Percentiles rank a stretch among this genome's conserved stretches.
phyloP scores from a whole-genome alignment of 1,140 invertebrate species.

The Heliconius hewitsoni region DNA sequence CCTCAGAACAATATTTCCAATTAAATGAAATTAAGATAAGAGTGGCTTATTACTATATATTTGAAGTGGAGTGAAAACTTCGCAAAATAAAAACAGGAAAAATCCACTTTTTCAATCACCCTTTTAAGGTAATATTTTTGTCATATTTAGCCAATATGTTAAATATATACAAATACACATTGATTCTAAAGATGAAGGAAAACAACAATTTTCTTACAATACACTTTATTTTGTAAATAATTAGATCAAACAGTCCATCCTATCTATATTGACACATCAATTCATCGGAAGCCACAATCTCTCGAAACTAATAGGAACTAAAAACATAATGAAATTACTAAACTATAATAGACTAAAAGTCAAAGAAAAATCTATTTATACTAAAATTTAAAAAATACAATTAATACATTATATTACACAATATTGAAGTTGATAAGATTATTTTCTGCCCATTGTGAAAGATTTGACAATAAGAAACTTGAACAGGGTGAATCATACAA shows the following conservation, averaged over 20 bases:
- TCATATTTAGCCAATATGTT: neutral
- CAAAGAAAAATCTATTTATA: neutral
- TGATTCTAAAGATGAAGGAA: conserved; percentile 8
- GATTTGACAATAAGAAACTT: neutral
- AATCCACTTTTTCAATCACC: too few relatives aligned
- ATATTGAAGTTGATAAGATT: neutral
- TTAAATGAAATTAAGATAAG: too few relatives aligned
- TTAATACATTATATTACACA: neutral
- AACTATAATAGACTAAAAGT: neutral
- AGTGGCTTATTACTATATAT: too few relatives aligned
- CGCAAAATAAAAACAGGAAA: too few relatives aligned
- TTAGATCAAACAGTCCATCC: conserved; percentile 46
- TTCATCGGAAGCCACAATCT: conserved; percentile 50
- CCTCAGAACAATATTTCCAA: too few relatives aligned
- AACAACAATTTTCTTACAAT: conserved; percentile 44
- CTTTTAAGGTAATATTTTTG: too few relatives aligned
- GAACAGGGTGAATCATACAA: neutral
- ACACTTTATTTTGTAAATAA: conserved; percentile 49
- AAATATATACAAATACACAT: too few relatives aligned
- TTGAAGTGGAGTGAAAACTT: too few relatives aligned
- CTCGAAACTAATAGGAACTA: conserved; percentile 20
- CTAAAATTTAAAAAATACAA: neutral
- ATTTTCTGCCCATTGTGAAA: neutral
- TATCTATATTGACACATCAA: conserved; percentile 69
- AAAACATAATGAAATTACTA: neutral